These are phyloP conservation scores for Podarcis raffonei DNA, from an alignment of 2,113 vertebrate genomes.

Conservation along the genomic window DNA sequence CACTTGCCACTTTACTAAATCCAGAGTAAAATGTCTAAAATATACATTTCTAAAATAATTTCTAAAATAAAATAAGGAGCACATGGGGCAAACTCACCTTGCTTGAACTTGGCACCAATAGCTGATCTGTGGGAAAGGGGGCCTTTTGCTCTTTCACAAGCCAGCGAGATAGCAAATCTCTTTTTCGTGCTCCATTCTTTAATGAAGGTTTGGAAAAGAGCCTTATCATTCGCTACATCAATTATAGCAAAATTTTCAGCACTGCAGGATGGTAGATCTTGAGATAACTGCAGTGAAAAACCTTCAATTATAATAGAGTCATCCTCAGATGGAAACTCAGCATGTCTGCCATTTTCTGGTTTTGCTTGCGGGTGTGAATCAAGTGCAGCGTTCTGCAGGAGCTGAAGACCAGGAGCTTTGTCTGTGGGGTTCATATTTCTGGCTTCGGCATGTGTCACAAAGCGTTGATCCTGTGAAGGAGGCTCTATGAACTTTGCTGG, in stretches of 20 bases:
- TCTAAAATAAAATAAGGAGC: not conserved
- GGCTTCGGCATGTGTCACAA: constrained; percentile 62
- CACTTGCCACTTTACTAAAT: not conserved
- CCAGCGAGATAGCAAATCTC: constrained; percentile 86
- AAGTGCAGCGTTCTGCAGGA: not conserved
- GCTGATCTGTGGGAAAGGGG: constrained; percentile 65
- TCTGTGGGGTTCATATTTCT: constrained; percentile 3
- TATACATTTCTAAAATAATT: not conserved
- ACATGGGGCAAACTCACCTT: constrained; percentile 75
- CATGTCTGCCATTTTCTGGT: constrained; percentile 1
- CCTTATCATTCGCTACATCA: constrained; percentile 88
- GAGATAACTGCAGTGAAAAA: constrained; percentile 82
- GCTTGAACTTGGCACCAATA: constrained; percentile 82
- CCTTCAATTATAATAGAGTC: constrained; percentile 63
- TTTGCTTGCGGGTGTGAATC: constrained; percentile 34
- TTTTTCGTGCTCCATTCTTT: constrained; percentile 88
- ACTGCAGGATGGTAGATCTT: constrained; percentile 77
- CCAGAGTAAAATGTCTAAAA: not conserved
- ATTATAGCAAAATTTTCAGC: constrained; percentile 86
- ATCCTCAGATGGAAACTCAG: constrained; percentile 2
- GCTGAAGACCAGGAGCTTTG: not conserved
- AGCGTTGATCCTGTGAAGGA: constrained; percentile 70
- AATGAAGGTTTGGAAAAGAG: constrained; percentile 89
- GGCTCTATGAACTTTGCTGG: constrained; percentile 77
- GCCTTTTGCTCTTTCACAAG: constrained; percentile 81